Base-by-base conservation (phyloP, 1,140 invertebrate genomes). In the Eriocheir sinensis region DNA sequence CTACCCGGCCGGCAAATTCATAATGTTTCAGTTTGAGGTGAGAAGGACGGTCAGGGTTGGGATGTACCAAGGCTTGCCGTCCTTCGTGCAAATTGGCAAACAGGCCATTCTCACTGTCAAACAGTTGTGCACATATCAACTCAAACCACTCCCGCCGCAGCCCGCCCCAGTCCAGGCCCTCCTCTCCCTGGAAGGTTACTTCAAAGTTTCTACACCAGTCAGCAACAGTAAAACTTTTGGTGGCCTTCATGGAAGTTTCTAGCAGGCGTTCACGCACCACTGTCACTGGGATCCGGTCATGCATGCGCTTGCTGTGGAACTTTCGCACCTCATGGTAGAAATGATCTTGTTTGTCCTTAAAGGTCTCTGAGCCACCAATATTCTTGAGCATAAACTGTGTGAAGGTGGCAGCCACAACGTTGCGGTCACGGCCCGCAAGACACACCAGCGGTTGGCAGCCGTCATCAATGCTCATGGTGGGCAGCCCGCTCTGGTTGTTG, bases 131-230 rank as follows among this genome's bases (percentile, higher is more conserved):
- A 97, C 98, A 99, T 83, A 99, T 97, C 93, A 99, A 96, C 96
- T 99, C 98, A 97, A 99, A 99, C 99, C 99, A 99, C 97, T 99
- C 99, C 93, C 99, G 97, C 21, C 98, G 97, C 21, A 99, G 97
- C 21, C 99, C 99, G 95, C 99, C 99, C 98, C 98, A 99, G 97
- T 99, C 99, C 95, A 99, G 98, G 89, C 98, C 98, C 98, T 99
- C 98, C 97, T 99, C 99, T 41, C 98, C 98, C 96, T 98, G 97
- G 96, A 99, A 99, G 30, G 97, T 98, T 79, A 99, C 98, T 97
- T 99, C 98, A 97, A 99, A 99, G 97, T 98, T 99, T 96, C 98
- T 97, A 96, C 98, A 99, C 99, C 99, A 99, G 96, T 99, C 99
- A 81, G 97, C 97, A 36, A 98, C 97, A 95, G 98, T 97, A 96